These are phyloP conservation scores for Drosophila picticornis DNA, from an alignment of 2,888 invertebrate genomes.

Conservation along the genomic window DNA sequence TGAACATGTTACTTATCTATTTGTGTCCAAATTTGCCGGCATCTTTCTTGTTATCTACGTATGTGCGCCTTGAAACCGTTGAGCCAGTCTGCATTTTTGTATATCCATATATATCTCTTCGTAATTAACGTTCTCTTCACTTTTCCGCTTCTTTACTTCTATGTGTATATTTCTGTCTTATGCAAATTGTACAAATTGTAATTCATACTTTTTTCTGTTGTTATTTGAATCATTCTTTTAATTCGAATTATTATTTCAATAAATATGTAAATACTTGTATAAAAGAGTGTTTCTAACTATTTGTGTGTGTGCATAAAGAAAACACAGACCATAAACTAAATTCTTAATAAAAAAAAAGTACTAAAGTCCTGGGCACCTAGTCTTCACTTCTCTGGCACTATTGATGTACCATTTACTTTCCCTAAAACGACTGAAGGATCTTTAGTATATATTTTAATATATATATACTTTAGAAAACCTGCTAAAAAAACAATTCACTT, in stretches of 20 bases:
- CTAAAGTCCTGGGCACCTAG: conserved; percentile 49
- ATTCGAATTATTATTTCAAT: conserved; percentile 44
- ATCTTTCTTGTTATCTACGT: conserved; percentile 66
- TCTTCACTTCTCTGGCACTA: conserved; percentile 44
- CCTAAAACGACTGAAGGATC: conserved; percentile 16
- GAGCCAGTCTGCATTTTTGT: conserved; percentile 74
- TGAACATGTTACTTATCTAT: conserved; percentile 37
- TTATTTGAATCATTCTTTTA: conserved; percentile 39
- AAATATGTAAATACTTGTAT: conserved; percentile 40
- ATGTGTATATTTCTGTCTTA: conserved; percentile 60
- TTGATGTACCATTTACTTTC: conserved; percentile 39
- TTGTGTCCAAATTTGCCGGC: conserved; percentile 53
- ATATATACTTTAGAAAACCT: conserved; percentile 11
- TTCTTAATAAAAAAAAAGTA: conserved; percentile 11
- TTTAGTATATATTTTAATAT: conserved; percentile 12
- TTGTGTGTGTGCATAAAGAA: conserved; percentile 59
- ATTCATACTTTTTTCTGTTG: conserved; percentile 27
- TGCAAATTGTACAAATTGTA: conserved; percentile 51
- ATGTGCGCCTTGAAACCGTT: conserved; percentile 69
- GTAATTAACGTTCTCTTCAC: conserved; percentile 42
- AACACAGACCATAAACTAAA: conserved; percentile 23
- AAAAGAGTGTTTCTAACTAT: conserved; percentile 43
- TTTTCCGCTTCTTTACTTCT: conserved; percentile 52
- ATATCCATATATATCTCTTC: conserved; percentile 40
- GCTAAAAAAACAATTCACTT: background rate